These are phyloP conservation scores for Drosophila mayri DNA, from an alignment of 1,140 invertebrate genomes.

Conservation along the genomic window DNA sequence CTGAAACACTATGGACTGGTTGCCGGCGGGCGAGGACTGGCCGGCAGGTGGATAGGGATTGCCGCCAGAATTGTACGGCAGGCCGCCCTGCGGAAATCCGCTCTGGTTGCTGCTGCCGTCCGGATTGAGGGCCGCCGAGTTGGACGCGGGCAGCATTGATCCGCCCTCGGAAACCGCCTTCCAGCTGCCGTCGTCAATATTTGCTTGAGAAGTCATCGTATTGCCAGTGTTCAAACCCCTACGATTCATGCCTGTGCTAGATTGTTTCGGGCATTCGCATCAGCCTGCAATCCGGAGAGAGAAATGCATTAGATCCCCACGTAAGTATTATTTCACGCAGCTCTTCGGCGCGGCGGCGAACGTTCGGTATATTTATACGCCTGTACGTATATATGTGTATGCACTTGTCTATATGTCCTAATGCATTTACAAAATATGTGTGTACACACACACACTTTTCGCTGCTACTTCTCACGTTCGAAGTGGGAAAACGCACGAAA, in stretches of 20 bases:
- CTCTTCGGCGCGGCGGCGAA: conserved; percentile 19
- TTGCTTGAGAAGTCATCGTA: conserved; percentile 81
- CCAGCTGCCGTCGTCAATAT: conserved; percentile 81
- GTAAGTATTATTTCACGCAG: conserved; percentile 19
- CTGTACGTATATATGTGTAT: conserved; percentile 43
- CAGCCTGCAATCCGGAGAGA: conserved; percentile 41
- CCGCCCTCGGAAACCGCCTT: conserved; percentile 74
- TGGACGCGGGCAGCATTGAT: conserved; percentile 68
- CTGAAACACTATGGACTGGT: conserved; percentile 89
- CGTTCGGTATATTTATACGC: conserved; percentile 40
- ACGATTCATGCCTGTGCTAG: conserved; percentile 79
- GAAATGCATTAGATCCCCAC: conserved; percentile 18
- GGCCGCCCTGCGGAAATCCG: conserved; percentile 74
- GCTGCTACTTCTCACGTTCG: conserved; percentile 1
- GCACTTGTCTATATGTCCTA: conserved; percentile 54
- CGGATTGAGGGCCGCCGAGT: conserved; percentile 70
- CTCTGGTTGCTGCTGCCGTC: conserved; percentile 73
- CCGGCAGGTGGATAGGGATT: conserved; percentile 82
- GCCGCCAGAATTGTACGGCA: conserved; percentile 72
- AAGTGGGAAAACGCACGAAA: background rate
- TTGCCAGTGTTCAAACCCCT: conserved; percentile 80
- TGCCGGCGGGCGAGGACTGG: conserved; percentile 88
- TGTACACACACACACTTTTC: conserved; percentile 48
- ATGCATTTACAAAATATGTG: conserved; percentile 62
- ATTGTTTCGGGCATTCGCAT: conserved; percentile 63